Percentiles rank a stretch among this genome's conserved stretches.
These are phyloP conservation scores for Latheticus oryzae DNA, from an alignment of 2,888 invertebrate species.

Conservation along the genomic window DNA sequence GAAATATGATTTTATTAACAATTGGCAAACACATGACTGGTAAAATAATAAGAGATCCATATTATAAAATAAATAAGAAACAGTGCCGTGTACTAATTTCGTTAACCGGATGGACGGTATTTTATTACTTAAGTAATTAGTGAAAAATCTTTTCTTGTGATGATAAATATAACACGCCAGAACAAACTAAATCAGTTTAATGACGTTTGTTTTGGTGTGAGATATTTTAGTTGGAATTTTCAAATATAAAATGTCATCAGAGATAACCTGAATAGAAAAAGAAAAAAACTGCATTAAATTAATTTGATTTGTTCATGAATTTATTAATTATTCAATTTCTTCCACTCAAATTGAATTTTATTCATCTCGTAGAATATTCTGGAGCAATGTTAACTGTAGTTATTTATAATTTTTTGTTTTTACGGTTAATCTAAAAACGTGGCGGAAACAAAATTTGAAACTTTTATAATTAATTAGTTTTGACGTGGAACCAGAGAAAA, in stretches of 20 bases:
- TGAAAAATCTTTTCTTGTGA: slow-evolving; percentile 1
- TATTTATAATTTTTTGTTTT: too few relatives aligned
- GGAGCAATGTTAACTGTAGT: too few relatives aligned
- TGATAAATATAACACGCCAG: slow-evolving; percentile 8
- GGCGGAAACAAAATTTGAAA: too few relatives aligned
- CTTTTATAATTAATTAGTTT: too few relatives aligned
- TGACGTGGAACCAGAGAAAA: too few relatives aligned
- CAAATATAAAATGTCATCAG: neutral
- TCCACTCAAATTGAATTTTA: too few relatives aligned
- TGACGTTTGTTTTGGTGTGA: slow-evolving; percentile 29
- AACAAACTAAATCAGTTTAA: slow-evolving; percentile 17
- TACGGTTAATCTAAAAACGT: neutral
- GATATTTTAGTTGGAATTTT: slow-evolving; percentile 4
- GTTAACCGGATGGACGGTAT: neutral
- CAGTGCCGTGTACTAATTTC: too few relatives aligned
- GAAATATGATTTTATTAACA: slow-evolving; percentile 7
- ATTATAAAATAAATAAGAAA: too few relatives aligned
- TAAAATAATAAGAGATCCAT: too few relatives aligned
- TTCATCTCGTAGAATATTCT: too few relatives aligned
- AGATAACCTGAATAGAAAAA: neutral
- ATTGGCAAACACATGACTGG: slow-evolving; percentile 13
- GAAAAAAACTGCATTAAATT: slow-evolving; percentile 3
- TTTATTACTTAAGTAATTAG: slow-evolving; percentile 1
- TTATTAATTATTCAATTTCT: too few relatives aligned
- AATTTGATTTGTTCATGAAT: too few relatives aligned